A percentile compares a stretch with the other conserved stretches of the same genome.
Conservation (phyloP, 2,888 invertebrate species). For the Scaptomyza cyrtandrae region DNA sequence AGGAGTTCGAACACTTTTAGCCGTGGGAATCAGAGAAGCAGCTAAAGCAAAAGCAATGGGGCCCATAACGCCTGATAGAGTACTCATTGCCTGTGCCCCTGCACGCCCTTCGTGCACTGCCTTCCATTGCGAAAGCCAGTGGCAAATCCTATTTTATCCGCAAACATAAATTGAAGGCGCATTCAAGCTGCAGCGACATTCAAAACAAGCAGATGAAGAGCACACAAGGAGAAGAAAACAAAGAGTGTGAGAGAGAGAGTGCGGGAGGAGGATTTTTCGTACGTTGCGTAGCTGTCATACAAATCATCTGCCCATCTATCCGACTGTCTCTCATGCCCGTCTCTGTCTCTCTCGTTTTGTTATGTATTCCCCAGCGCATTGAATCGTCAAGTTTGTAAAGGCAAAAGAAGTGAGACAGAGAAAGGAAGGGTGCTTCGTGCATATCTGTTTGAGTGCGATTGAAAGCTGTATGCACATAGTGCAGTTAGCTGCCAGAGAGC, state of each 20-base stretch:
- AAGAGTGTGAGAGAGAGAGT: constrained; percentile 1
- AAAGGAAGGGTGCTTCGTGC: background rate
- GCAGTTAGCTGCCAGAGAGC: constrained; percentile 67
- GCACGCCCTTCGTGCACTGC: background rate
- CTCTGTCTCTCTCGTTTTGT: constrained; percentile 3
- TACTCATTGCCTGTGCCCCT: constrained; percentile 27
- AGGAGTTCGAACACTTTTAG: constrained; percentile 24
- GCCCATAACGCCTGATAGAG: constrained; percentile 47
- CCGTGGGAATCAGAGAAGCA: constrained; percentile 14
- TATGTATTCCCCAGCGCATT: constrained; percentile 42
- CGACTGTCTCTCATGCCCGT: background rate
- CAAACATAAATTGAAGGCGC: constrained; percentile 80
- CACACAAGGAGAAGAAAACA: background rate
- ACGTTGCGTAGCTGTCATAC: constrained; percentile 69
- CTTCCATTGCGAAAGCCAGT: constrained; percentile 46
- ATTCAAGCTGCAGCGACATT: constrained; percentile 65
- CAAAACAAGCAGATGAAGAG: constrained; percentile 17
- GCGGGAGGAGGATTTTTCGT: constrained; percentile 31
- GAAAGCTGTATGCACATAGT: constrained; percentile 47
- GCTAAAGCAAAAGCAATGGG: constrained; percentile 34
- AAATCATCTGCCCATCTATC: constrained; percentile 67
- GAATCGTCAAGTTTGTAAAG: constrained; percentile 63
- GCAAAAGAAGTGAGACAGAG: background rate
- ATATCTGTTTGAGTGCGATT: constrained; percentile 73
- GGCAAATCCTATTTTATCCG: constrained; percentile 79